A percentile compares a stretch with the other conserved stretches of the same genome.
These are phyloP conservation scores for Myrmecobius fasciatus DNA, from an alignment of 2,113 vertebrate species.

Conservation along the genomic window DNA sequence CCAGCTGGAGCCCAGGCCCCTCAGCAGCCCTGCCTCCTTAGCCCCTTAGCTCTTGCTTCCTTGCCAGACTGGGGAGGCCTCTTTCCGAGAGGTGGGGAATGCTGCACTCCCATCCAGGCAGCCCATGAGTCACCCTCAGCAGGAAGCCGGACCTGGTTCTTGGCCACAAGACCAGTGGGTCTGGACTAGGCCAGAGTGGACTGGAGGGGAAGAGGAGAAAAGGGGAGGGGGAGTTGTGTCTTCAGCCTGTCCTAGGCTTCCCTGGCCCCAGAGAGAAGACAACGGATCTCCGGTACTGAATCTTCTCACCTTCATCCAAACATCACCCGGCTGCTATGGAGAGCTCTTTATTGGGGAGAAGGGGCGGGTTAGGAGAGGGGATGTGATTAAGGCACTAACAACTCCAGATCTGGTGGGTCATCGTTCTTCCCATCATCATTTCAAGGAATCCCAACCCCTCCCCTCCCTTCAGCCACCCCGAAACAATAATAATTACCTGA, in stretches of 20 bases:
- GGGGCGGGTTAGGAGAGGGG: background rate
- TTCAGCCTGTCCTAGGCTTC: background rate
- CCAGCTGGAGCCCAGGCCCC: background rate
- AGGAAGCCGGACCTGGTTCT: background rate
- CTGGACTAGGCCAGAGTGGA: background rate
- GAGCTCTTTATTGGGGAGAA: background rate
- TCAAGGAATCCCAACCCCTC: background rate
- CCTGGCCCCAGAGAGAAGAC: background rate
- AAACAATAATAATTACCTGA: background rate
- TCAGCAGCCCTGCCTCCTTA: background rate
- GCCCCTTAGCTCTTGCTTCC: background rate
- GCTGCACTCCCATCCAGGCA: background rate
- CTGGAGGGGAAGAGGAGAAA: background rate
- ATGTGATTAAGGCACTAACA: background rate
- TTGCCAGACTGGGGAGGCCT: background rate
- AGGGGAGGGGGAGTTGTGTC: background rate
- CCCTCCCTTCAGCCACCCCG: background rate
- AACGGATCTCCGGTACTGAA: background rate
- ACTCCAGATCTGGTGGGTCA: too few species aligned
- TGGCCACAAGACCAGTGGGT: background rate
- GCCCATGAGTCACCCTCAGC: background rate
- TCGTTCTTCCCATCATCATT: background rate
- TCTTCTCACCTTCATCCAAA: background rate
- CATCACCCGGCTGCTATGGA: background rate
- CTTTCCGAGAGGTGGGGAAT: background rate